Base-by-base conservation (phyloP, 1,140 invertebrate genomes). In the Gryllus bimaculatus region DNA sequence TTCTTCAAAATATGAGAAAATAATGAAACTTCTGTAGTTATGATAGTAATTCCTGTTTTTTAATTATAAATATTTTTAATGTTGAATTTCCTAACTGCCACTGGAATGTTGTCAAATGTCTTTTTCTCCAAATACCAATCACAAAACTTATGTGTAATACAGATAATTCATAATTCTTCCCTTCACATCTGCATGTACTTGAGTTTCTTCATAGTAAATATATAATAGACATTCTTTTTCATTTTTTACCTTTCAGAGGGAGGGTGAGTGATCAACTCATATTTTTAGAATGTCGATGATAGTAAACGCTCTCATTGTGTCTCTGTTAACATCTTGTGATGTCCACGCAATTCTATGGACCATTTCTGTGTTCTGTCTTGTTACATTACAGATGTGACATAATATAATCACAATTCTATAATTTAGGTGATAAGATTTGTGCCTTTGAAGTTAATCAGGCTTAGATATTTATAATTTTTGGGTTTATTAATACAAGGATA, bases 341-440 rank as follows among this genome's bases (percentile, higher is more conserved):
- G 54, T 18, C 10, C 54, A 66, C 10, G 7, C 54, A 66, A 18
- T 66, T 66, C 54, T 13, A 66, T 66, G 54, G 54, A 66, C 54
- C 54, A 66, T 66, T 66, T 66, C 54, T 66, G 54, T 66, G 54
- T 66, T 66, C 54, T 66, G 54, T 66, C 54, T 13, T 13, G 54
- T 66, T 66, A 66, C 54, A 66, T 66, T 66, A 66, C 18, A 66
- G 10, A 66, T 66, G 54, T 66, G 54, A 66, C 54, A 66, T 66
- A 66, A 66, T 10, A 7, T 66, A 66, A 66, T 18, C 54, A 39
- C 26, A 39, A 66, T 66, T 66, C 54, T 66, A 66, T 66, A 66
- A 66, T 66, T 66, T 66, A 66, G 54, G 54, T 66, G 54, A 66
- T 66, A 66, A 66, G 54, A 66, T 66, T 66, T 66, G 54, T 66